Conservation (phyloP, 2,113 vertebrate genomes). For the Dolichotis patagonum region DNA sequence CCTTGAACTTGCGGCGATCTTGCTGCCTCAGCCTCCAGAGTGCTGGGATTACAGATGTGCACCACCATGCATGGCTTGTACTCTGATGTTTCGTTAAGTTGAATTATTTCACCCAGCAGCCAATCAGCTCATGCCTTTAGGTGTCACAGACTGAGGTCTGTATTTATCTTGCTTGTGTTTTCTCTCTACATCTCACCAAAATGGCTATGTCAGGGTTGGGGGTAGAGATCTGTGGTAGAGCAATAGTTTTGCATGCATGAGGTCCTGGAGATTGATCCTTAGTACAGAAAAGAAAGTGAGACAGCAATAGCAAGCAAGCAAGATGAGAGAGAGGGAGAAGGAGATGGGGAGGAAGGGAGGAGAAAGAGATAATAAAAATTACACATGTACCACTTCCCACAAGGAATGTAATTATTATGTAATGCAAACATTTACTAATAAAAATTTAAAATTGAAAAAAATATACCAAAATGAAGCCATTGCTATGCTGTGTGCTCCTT, state of each 20-base stretch:
- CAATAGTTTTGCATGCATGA: neutral
- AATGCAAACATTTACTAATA: neutral
- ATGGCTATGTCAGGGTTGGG: neutral
- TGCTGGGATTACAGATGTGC: neutral
- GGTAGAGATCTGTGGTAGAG: neutral
- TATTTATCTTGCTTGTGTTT: neutral
- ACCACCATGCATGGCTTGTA: neutral
- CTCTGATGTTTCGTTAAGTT: slow-evolving; percentile 27
- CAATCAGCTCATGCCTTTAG: neutral
- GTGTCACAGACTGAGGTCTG: neutral
- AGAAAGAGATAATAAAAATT: neutral
- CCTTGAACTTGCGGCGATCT: neutral
- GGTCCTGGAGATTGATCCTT: neutral
- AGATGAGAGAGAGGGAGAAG: neutral
- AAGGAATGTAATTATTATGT: neutral
- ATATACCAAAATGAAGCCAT: neutral
- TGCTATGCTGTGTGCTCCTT: neutral
- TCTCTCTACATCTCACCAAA: neutral
- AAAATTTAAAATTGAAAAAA: neutral
- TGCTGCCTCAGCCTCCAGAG: neutral
- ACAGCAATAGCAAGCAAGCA: neutral
- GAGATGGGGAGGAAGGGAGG: neutral
- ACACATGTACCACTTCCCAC: neutral
- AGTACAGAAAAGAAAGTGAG: neutral
- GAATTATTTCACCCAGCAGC: neutral